Evolutionary conservation across 1,140 invertebrate species (phyloP), one percentile per base, ranked within the genome.

Genomic region (Aphidius ervi): DNA sequence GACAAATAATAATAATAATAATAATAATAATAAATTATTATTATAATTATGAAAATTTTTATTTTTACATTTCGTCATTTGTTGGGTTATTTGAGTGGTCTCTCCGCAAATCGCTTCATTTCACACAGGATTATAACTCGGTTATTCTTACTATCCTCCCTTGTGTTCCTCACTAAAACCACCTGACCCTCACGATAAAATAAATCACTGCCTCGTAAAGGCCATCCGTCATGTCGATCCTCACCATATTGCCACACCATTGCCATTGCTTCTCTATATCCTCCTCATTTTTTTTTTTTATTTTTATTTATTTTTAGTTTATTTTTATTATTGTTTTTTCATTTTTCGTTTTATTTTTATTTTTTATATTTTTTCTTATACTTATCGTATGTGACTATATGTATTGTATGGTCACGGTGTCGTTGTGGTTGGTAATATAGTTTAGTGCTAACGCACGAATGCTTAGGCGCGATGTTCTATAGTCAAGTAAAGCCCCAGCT

Each of bases 171-270:
- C 23, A 31, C 23, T 31, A 31, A 31, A 31, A 31, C 23, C 23
- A 31, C 23, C 23, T 31, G 23, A 31, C 23, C 23, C 23, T 31
- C 23, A 31, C 72, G 70, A 74, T 75, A 75, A 75, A 75, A 74
- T 75, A 74, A 75, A 75, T 75, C 74, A 73, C 71, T 48, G 60
- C 61, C 72, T 74, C 74, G 70, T 75, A 75, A 75, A 75, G 69
- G 52, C 56, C 69, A 72, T 71, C 70, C 70, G 70, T 73, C 71
- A 72, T 70, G 67, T 59, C 45, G 61, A 48, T 58, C 46, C 45
- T 42, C 53, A 46, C 47, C 40, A 46, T 16, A 47, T 41, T 48
- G 43, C 49, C 58, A 43, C 31, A 46, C 50, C 61, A 52, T 56
- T 50, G 46, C 57, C 39, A 61, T 62, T 48, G 46, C 31, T 46